Percentiles rank a stretch among this genome's conserved stretches.
Evolutionary conservation across 2,113 vertebrate genomes (phyloP).

Genomic region (Hippocampus zosterae): DNA sequence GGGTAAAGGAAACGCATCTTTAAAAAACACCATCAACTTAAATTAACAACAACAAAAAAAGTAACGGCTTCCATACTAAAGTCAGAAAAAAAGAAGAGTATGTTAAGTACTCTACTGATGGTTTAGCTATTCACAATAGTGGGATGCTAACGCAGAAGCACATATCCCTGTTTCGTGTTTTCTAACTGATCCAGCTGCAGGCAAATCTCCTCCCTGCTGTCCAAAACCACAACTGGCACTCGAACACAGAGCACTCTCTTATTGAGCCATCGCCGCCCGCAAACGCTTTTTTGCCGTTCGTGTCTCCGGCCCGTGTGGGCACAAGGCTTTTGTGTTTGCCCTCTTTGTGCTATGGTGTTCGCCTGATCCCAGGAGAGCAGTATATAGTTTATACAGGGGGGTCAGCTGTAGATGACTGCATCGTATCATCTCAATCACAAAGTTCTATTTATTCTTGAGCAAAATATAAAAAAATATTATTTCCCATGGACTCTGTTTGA

Average conservation of each 20-base stretch:
- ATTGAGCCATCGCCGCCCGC: conserved; percentile 26
- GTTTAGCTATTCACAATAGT: background rate
- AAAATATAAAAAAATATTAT: background rate
- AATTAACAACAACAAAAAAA: background rate
- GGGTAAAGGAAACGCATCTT: conserved; percentile 69
- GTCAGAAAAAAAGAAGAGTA: background rate
- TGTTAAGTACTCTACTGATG: background rate
- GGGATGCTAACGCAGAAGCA: background rate
- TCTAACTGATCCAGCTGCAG: conserved; percentile 41
- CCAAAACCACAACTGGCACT: conserved; percentile 33
- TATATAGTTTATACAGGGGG: background rate
- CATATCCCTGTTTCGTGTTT: conserved; percentile 9
- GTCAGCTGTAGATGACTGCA: background rate
- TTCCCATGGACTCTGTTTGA: too few species aligned
- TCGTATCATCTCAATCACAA: background rate
- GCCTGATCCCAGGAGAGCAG: background rate
- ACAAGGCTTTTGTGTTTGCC: background rate
- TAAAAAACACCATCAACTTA: background rate
- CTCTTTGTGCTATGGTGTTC: background rate
- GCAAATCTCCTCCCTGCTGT: conserved; percentile 37
- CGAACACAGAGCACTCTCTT: conserved; percentile 42
- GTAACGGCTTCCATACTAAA: background rate
- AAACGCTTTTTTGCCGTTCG: conserved; percentile 34
- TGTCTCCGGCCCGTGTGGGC: conserved; percentile 16
- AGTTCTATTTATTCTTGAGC: background rate